Evolutionary conservation across 2,888 invertebrate genomes (phyloP), one percentile per base, ranked within the genome.

Genomic region (Pseudeuparius sepicola): DNA sequence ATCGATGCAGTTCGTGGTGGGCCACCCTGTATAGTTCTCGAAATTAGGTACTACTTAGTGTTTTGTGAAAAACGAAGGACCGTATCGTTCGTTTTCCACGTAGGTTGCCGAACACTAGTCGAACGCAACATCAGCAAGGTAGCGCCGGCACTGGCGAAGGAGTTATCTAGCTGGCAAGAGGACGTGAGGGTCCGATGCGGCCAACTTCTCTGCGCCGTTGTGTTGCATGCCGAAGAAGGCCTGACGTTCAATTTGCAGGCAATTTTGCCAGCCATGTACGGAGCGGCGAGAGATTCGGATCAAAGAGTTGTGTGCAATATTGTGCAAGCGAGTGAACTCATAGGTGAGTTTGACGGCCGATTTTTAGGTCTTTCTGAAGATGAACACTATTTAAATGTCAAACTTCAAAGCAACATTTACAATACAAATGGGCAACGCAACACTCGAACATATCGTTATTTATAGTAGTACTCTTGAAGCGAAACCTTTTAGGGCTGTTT

Each of bases 91-190:
- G n/a, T n/a, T n/a, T n/a, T n/a, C n/a, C n/a, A n/a, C n/a, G n/a
- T n/a, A n/a, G n/a, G n/a, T n/a, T 20, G 20, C n/a, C 20, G 20
- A 6, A 20, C 20, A n/a, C n/a, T 20, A 20, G 20, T 20, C n/a
- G 7, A 20, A 20, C 71, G 75, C 37, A 78, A 88, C 52, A 67
- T 84, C 41, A 72, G 77, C 32, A 81, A 79, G 61, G 73, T 89
- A 42, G 63, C 84, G 7, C 74, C 76, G 13, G 83, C 80, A 23
- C 67, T 89, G 45, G 61, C 68, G 27, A 65, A 60, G 53, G 89
- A 90, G 57, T 67, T 89, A 49, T 68, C 70, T 1, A 57, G 86
- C 45, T 89, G 88, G 88, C 75, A 81, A 50, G 68, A 66, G 2
- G 71, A 70, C 39, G 68, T 77, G 0, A 63, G 82, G 29, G 65